These are phyloP conservation scores for Cryptomyrus ogoouensis DNA, from an alignment of 2,113 vertebrate species.

Conservation along the genomic window DNA sequence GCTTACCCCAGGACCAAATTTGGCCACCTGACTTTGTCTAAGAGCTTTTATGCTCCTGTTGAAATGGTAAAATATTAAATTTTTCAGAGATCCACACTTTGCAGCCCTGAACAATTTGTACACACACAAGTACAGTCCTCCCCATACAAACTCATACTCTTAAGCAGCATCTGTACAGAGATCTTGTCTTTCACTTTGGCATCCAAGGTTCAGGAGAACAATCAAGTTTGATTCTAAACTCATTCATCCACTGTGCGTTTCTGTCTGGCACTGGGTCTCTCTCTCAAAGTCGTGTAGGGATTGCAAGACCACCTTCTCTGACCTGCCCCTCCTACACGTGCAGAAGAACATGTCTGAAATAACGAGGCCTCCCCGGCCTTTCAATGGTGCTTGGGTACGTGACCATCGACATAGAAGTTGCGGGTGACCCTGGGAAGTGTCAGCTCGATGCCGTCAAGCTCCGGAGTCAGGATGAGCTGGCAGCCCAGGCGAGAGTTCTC, in stretches of 20 bases:
- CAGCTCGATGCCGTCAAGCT: slow-evolving; percentile 73
- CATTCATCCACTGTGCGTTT: neutral
- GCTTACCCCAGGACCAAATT: neutral
- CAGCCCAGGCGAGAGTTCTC: slow-evolving; percentile 84
- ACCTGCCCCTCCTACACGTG: neutral
- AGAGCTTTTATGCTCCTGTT: neutral
- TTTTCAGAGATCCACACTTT: neutral
- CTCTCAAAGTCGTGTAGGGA: neutral
- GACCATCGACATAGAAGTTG: slow-evolving; percentile 90
- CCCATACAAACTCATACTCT: neutral
- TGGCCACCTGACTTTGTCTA: neutral
- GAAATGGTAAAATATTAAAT: neutral
- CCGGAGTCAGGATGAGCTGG: slow-evolving; percentile 73
- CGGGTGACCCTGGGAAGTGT: slow-evolving; percentile 79
- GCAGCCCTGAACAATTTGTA: neutral
- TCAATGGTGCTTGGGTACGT: slow-evolving; percentile 84
- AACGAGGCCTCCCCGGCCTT: too few relatives aligned
- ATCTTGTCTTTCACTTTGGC: neutral
- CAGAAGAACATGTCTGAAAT: neutral
- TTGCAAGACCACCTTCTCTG: neutral
- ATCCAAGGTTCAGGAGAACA: neutral
- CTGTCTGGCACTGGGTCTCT: neutral
- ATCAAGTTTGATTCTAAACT: neutral
- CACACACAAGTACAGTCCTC: neutral
- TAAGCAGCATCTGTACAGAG: neutral